Percentiles rank a stretch among this genome's conserved stretches.
Evolutionary conservation across 1,140 invertebrate species (phyloP).

Genomic region (Drosophila arizonae): DNA sequence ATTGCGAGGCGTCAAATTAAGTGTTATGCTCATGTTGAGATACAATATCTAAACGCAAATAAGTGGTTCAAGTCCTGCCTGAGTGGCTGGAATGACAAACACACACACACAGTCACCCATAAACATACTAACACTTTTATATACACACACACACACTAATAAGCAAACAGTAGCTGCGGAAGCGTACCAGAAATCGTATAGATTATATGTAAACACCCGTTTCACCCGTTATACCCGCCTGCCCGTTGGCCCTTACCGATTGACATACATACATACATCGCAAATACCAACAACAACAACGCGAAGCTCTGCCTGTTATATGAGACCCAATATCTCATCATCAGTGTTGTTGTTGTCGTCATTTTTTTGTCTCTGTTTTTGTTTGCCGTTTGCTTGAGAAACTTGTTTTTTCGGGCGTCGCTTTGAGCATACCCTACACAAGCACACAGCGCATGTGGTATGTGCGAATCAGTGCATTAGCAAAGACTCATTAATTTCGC

Average conservation of each 20-base stretch:
- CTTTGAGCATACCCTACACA: conserved; percentile 15
- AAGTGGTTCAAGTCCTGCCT: conserved; percentile 10
- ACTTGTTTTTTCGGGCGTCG: conserved; percentile 49
- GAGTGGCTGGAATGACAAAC: background rate
- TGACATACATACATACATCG: conserved; percentile 12
- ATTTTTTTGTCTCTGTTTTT: conserved; percentile 27
- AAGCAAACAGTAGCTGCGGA: conserved; percentile 8
- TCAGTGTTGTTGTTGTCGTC: conserved; percentile 24
- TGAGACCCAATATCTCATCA: conserved; percentile 34
- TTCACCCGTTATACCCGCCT: background rate
- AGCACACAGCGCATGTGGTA: background rate
- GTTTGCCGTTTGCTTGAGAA: conserved; percentile 44
- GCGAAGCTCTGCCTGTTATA: conserved; percentile 9
- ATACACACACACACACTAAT: background rate
- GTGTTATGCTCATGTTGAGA: conserved; percentile 45
- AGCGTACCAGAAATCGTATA: conserved; percentile 12
- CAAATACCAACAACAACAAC: conserved; percentile 17
- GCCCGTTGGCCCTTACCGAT: background rate
- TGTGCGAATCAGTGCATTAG: background rate
- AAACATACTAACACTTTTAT: background rate
- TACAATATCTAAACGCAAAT: conserved; percentile 36
- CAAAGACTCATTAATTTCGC: background rate
- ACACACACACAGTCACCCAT: conserved; percentile 1
- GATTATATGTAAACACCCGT: conserved; percentile 4
- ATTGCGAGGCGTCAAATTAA: conserved; percentile 49